Conservation (phyloP, 2,113 vertebrate species). For the Ammospiza nelsoni region DNA sequence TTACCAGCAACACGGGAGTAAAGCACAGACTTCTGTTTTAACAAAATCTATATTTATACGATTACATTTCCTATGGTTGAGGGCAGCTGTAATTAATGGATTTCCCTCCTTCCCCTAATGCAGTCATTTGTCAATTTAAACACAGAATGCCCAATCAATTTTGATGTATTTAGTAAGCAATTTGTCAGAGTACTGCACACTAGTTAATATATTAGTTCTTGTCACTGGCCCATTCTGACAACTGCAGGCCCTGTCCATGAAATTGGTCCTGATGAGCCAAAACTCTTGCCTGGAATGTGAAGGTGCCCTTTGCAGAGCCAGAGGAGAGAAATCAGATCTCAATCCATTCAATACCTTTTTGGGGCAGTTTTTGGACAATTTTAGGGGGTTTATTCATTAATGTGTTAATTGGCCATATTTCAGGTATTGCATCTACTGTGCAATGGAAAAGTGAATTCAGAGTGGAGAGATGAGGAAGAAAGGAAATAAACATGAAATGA, state of each 20-base stretch:
- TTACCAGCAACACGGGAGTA: slow-evolving; percentile 66
- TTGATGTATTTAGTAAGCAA: slow-evolving; percentile 86
- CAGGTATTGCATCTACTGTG: background rate
- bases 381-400: background rate
- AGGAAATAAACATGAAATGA: background rate
- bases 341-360: background rate
- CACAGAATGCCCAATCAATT: slow-evolving; percentile 81
- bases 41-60: slow-evolving; percentile 84
- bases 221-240: slow-evolving; percentile 69
- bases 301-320: background rate
- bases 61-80: slow-evolving; percentile 82
- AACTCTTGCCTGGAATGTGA: slow-evolving; percentile 13
- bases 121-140: slow-evolving; percentile 85
- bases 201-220: slow-evolving; percentile 85
- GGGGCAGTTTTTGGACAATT: background rate
- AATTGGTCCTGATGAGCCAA: slow-evolving; percentile 47
- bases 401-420: rapidly evolving
- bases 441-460: background rate
- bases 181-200: slow-evolving; percentile 80
- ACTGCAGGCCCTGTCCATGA: slow-evolving; percentile 39
- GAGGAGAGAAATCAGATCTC: background rate
- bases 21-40: slow-evolving; percentile 75
- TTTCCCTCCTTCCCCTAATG: slow-evolving; percentile 83
- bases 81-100: slow-evolving; percentile 84
- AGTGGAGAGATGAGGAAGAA: background rate